Base-by-base conservation (phyloP, 2,888 invertebrate genomes). In the Nemotelus pantherinus region DNA sequence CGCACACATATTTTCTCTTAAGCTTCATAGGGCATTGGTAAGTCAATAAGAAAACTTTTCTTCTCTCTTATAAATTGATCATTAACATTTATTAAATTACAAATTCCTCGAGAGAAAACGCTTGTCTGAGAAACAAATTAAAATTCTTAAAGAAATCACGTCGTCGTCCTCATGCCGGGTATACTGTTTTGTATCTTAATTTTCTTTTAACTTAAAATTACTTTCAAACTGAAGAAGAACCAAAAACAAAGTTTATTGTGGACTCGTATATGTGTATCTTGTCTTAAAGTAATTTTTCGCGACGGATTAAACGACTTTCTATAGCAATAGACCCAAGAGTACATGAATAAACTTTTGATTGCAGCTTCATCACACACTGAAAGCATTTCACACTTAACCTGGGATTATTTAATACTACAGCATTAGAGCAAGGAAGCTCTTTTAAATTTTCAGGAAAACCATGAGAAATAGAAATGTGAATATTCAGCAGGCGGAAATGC, bases 201-300 rank as follows among this genome's bases (percentile, higher is more conserved):
- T 25, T 25, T 25, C 25, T 25, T 25, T 25, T 25, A 25, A 25
- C 25, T 25, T 25, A 1, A 25, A 1, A 25, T 25, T 25, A 25
- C 25, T 25, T 50, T 50, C 50, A 47, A 68, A 50, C 50, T 68
- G 48, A 44, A 25, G 25, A 25, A 41, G 6, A 44, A 68, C 2
- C 68, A 72, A 72, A 72, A 60, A 47, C 58, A 72, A 72, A 58
- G n/a, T 58, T 72, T 55, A 43, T 71, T 10, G 72, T 41, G 25
- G n/a, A 3, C 45, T 60, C 70, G 55, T 55, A 71, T n/a, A 71
- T 68, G 25, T 39, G 25, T 68, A 47, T 43, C 68, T 41, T 57
- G 71, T 44, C 72, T 47, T 72, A 39, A 58, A 72, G 72, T 58
- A 72, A 72, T 72, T 72, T 72, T 72, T 3, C 47, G 3, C 72